A percentile compares a stretch with the other conserved stretches of the same genome.
These are phyloP conservation scores for Oreochromis mossambicus DNA, from an alignment of 2,797 vertebrate species.

Conservation along the genomic window DNA sequence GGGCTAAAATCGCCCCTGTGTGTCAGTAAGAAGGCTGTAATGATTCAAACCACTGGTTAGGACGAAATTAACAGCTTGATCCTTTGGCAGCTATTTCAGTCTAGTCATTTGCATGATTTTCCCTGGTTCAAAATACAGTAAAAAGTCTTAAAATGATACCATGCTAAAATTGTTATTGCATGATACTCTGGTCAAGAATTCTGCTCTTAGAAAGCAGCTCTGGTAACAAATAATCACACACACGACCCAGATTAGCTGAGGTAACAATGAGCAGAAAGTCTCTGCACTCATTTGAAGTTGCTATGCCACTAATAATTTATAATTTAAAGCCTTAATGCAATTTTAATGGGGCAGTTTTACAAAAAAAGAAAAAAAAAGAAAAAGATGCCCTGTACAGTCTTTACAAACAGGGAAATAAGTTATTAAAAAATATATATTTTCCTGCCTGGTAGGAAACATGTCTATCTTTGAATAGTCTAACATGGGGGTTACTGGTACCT, in stretches of 20 bases:
- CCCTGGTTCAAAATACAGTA: background rate
- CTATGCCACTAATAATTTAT: background rate
- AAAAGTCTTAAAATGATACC: background rate
- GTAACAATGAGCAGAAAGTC: background rate
- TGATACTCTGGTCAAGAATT: background rate
- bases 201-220: background rate
- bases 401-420: background rate
- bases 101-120: background rate
- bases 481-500: background rate
- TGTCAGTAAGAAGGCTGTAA: background rate
- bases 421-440: background rate
- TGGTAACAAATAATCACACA: background rate
- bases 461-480: background rate
- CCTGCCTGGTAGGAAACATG: background rate
- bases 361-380: background rate
- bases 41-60: background rate
- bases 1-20: too few species aligned
- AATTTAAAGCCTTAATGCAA: background rate
- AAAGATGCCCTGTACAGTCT: accelerated
- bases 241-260: background rate
- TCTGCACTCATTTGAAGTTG: background rate
- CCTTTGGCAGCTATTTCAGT: background rate
- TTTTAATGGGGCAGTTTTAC: background rate
- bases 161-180: background rate
- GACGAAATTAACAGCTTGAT: background rate